Conservation (phyloP, 2,113 vertebrate genomes). For the Aegithalos caudatus region DNA sequence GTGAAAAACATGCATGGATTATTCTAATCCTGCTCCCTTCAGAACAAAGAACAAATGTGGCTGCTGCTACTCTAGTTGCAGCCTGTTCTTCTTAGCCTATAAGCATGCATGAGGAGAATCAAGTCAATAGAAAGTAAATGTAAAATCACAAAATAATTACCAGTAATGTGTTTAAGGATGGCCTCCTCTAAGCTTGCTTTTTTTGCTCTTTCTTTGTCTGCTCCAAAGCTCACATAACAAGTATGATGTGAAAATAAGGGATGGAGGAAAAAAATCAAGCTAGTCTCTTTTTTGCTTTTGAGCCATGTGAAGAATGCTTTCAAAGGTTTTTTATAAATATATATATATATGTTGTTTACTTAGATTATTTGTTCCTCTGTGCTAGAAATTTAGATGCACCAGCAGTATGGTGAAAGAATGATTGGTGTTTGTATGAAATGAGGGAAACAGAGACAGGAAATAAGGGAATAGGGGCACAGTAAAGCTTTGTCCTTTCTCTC, state of each 20-base stretch:
- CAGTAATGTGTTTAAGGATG: not conserved
- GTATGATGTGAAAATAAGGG: not conserved
- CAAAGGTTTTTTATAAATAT: not conserved
- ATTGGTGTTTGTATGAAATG: not conserved
- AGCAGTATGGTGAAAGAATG: not conserved
- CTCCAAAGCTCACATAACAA: not conserved
- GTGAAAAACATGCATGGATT: not conserved
- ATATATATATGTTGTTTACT: not conserved
- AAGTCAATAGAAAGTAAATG: not conserved
- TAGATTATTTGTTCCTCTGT: not conserved
- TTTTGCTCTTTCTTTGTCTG: not conserved
- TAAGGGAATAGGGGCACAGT: not conserved
- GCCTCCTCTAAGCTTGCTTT: not conserved
- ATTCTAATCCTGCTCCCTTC: not conserved
- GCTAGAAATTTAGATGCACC: not conserved
- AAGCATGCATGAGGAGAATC: not conserved
- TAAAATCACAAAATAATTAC: not conserved
- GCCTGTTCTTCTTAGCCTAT: not conserved
- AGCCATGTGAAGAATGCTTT: not conserved
- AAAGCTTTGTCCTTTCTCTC: not conserved
- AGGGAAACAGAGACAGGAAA: not conserved
- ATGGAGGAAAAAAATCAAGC: not conserved
- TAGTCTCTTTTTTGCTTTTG: not conserved
- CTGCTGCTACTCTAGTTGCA: not conserved
- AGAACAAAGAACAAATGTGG: constrained; percentile 4